A percentile compares a stretch with the other conserved stretches of the same genome.
Evolutionary conservation across 2,113 vertebrate genomes (phyloP).

Genomic region (Pedetes capensis): DNA sequence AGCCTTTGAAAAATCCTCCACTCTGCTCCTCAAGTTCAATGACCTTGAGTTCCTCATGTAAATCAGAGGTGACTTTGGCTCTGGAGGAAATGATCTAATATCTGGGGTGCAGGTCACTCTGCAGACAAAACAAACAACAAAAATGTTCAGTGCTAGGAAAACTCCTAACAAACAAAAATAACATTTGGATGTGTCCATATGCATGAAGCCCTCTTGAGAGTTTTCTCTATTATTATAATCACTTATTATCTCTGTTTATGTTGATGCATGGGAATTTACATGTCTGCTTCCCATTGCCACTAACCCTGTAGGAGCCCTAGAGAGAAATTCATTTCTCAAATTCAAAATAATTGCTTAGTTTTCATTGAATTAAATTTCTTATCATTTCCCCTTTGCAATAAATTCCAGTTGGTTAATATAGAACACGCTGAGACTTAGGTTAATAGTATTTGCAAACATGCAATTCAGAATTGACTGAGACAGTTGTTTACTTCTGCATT

Average conservation of each 20-base stretch:
- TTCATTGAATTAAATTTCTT: slow-evolving; percentile 33
- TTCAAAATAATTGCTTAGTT: slow-evolving; percentile 46
- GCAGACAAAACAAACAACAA: neutral
- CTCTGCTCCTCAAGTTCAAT: neutral
- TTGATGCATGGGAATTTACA: neutral
- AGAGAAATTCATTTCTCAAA: slow-evolving; percentile 41
- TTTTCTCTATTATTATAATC: neutral
- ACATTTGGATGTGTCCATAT: neutral
- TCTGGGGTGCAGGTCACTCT: neutral
- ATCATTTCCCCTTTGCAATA: slow-evolving; percentile 10
- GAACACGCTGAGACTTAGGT: slow-evolving; percentile 35
- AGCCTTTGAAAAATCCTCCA: slow-evolving; percentile 38
- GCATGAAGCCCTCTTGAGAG: neutral
- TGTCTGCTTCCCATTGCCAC: neutral
- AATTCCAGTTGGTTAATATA: slow-evolving; percentile 21
- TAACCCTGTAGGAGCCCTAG: neutral
- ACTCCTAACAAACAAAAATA: slow-evolving; percentile 37
- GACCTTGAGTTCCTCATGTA: slow-evolving; percentile 58
- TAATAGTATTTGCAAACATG: slow-evolving; percentile 50
- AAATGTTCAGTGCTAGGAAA: neutral
- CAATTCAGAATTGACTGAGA: neutral
- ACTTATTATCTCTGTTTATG: slow-evolving; percentile 3
- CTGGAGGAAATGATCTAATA: slow-evolving; percentile 15
- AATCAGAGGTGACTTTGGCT: neutral
- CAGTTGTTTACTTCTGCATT: neutral